phyloP scores from a whole-genome alignment of 1,140 invertebrate species.

The Asbolus verrucosus region DNA sequence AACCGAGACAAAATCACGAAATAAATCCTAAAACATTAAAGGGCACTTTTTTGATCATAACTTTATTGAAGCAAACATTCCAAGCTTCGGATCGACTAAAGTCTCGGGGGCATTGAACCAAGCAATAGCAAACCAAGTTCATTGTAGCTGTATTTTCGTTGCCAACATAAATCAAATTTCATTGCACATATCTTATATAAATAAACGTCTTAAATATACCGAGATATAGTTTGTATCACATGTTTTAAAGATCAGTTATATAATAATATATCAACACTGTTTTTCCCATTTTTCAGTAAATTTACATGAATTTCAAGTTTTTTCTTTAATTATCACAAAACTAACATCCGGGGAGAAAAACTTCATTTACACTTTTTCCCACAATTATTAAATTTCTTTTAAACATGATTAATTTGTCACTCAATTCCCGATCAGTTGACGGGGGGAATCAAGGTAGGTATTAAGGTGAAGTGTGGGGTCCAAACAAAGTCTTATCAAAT shows the following conservation, averaged over 20 bases:
- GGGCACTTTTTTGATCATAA: slow-evolving; percentile 36
- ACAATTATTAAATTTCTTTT: slow-evolving; percentile 14
- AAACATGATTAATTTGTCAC: background rate
- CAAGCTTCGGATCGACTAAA: background rate
- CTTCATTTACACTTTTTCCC: slow-evolving; percentile 12
- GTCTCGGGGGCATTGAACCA: slow-evolving; percentile 11
- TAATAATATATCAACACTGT: slow-evolving; percentile 41
- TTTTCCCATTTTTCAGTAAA: slow-evolving; percentile 20
- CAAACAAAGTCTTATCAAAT: background rate
- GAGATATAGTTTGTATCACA: slow-evolving; percentile 59
- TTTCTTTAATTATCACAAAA: slow-evolving; percentile 49
- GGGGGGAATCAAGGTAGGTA: too few relatives aligned
- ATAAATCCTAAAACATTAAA: slow-evolving; percentile 14
- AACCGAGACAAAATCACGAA: background rate
- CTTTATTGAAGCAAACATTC: slow-evolving; percentile 32
- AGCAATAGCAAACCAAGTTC: slow-evolving; percentile 30
- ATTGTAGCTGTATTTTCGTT: slow-evolving; percentile 56
- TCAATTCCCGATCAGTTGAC: too few relatives aligned
- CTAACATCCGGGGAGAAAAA: slow-evolving; percentile 6
- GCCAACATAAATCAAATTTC: slow-evolving; percentile 56
- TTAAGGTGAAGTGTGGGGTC: slow-evolving; percentile 4
- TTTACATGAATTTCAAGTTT: slow-evolving; percentile 44
- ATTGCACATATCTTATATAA: slow-evolving; percentile 57
- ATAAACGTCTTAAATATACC: slow-evolving; percentile 53
- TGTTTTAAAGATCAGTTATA: slow-evolving; percentile 51